These are phyloP conservation scores for Ormyrus thymus DNA, from an alignment of 2,888 invertebrate species.

Conservation along the genomic window DNA sequence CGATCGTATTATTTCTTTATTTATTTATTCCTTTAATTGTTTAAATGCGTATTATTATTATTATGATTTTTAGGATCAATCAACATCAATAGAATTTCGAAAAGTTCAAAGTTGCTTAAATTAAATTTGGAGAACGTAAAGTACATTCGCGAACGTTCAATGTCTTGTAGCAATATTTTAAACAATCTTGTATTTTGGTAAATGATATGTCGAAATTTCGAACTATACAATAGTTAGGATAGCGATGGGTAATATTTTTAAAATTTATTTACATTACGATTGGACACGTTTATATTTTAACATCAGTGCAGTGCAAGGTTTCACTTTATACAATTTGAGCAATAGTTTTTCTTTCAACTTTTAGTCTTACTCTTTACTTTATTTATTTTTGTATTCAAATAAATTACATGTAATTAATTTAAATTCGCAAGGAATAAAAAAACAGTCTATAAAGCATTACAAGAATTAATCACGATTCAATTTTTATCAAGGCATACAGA, in stretches of 20 bases:
- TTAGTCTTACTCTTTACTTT: slow-evolving; percentile 22
- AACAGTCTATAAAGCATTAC: slow-evolving; percentile 41
- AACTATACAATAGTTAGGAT: not conserved
- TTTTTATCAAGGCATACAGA: too few relatives aligned
- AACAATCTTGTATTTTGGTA: too few relatives aligned
- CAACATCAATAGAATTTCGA: slow-evolving; percentile 22
- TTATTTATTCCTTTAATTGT: slow-evolving; percentile 17
- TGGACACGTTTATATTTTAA: slow-evolving; percentile 1
- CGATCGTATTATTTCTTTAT: slow-evolving; percentile 9
- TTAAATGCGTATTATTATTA: slow-evolving; percentile 5
- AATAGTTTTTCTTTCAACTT: slow-evolving; percentile 4
- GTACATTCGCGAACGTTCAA: too few relatives aligned
- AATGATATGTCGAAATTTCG: too few relatives aligned
- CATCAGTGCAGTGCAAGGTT: slow-evolving; percentile 14
- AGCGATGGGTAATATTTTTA: not conserved
- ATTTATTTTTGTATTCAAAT: slow-evolving; percentile 5
- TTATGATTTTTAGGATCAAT: slow-evolving; percentile 11
- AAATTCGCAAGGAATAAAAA: slow-evolving; percentile 38
- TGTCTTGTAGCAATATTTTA: too few relatives aligned
- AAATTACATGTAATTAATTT: slow-evolving; percentile 22
- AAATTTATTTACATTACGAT: slow-evolving; percentile 21
- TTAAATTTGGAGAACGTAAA: too few relatives aligned
- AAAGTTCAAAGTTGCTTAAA: slow-evolving; percentile 6
- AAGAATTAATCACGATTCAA: slow-evolving; percentile 14
- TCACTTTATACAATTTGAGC: slow-evolving; percentile 43